Base-by-base conservation (phyloP, 2,113 vertebrate genomes). In the Heptranchias perlo region DNA sequence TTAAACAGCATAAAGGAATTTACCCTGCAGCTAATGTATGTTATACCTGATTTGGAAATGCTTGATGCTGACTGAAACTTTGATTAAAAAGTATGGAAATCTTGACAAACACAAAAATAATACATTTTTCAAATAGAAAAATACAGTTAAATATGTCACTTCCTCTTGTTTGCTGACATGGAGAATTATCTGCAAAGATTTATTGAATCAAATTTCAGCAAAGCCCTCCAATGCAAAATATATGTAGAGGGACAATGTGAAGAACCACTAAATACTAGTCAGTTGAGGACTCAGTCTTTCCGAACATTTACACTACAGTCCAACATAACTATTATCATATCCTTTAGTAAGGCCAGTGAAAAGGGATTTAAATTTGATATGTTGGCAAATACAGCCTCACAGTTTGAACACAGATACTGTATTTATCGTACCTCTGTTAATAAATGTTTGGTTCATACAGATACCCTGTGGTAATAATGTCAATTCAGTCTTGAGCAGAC, bases 131-230 rank as follows among this genome's bases (percentile, higher is more conserved):
- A 52, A 87, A 54, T 54, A 11, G 47, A 89, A 58, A 13, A 35
- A 58, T 89, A 35, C 49, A 58, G 28, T 58, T 89, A 52, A 44
- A 23, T 62, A n/a, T 6, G 58, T 64, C 61, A 21, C 89, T 93
- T 92, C n/a, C n/a, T 39, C 3, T 61, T 39, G 14, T 44, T 92
- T 5, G 35, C 16, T 93, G 89, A 93, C 16, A 18, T 82, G 16
- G 39, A 82, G 58, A 93, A 93, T 93, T 62, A n/a, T 93, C 89
- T 93, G 58, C 58, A 62, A 58, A 89, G 58, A 64, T 93, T 62
- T 44, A 93, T 93, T 61, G 58, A 93, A 93, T 16, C 35, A 93
- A 93, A 93, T 35, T 62, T 62, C 89, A n/a, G 61, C 18, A 93
- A 93, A 11, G 25, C 47, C n/a, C 54, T 92, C 35, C 5, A 39